Conservation (phyloP, 1,140 invertebrate genomes). For the Drosophila bipectinata region DNA sequence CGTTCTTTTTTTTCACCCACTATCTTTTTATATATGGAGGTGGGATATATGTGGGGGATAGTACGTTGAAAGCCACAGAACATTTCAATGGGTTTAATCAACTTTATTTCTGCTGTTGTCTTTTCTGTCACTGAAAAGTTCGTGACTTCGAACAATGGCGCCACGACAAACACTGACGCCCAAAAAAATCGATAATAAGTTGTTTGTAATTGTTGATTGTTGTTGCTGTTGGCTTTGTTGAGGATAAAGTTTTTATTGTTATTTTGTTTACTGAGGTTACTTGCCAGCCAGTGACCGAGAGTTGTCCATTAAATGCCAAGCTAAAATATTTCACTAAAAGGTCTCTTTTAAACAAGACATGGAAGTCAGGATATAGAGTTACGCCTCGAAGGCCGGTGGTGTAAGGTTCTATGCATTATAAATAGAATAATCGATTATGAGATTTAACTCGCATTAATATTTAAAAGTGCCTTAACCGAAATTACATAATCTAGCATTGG, state of each 20-base stretch:
- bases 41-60: background rate
- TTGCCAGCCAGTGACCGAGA: conserved; percentile 22
- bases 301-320: conserved; percentile 49
- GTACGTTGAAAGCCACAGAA: conserved; percentile 13
- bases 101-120: conserved; percentile 44
- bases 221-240: conserved; percentile 11
- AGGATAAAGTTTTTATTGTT: conserved; percentile 42
- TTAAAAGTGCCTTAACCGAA: background rate
- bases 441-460: background rate
- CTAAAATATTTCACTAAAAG: conserved; percentile 46
- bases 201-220: conserved; percentile 47
- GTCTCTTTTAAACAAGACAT: background rate
- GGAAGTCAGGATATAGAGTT: conserved; percentile 17
- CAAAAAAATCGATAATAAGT: conserved; percentile 56
- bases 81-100: conserved; percentile 57
- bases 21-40: conserved; percentile 23
- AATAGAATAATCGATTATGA: conserved; percentile 2
- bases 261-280: conserved; percentile 38
- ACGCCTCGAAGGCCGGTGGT: background rate
- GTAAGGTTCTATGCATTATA: background rate
- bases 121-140: conserved; percentile 45
- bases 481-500: background rate
- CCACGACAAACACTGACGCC: conserved; percentile 39
- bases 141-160: conserved; percentile 53
- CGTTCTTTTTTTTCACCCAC: conserved; percentile 4